Base-by-base conservation (phyloP, 2,888 invertebrate genomes). In the Crioceris asparagi region DNA sequence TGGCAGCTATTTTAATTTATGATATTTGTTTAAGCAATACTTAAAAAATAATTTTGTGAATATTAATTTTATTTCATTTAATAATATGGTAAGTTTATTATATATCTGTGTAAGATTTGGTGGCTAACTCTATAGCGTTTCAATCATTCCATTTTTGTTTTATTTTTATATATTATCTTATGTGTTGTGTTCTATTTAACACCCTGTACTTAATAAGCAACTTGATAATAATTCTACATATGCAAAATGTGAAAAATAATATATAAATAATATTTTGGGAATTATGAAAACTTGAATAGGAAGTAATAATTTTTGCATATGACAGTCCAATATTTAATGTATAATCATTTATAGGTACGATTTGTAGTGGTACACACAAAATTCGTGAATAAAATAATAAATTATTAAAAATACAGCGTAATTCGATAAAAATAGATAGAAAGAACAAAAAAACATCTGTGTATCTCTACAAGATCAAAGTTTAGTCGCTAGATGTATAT, bases 401-500 rank as follows among this genome's bases (percentile, higher is more conserved):
- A 27, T 27, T n/a, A n/a, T 27, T 5, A 27, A 7, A 27, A 21
- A 10, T 7, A 21, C 10, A 21, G 6, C 6, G 3, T 32, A 14
- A 14, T 21, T 12, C 18, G 15, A n/a, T 32, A 21, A 14, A 32
- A 7, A 32, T n/a, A 17, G 11, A 18, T 18, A 17, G 2, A 19
- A 17, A 23, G 21, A 19, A 33, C 18, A 19, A 38, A 42, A 30
- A 36, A 34, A 29, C 25, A 42, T 35, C 19, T 31, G 53, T 51
- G 54, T 52, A 51, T 46, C 46, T 41, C 51, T 48, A 47, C 55
- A 53, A 49, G 54, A 52, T 46, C n/a, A 41, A 41, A 34, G 37
- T 43, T 44, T 50, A 50, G 55, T 62, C 60, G 62, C 59, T 64
- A 63, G 61, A 60, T 62, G 61, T 64, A 62, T 59, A 64, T 59